phyloP scores from a whole-genome alignment of 1,140 invertebrate species.

The Atta colombica region DNA sequence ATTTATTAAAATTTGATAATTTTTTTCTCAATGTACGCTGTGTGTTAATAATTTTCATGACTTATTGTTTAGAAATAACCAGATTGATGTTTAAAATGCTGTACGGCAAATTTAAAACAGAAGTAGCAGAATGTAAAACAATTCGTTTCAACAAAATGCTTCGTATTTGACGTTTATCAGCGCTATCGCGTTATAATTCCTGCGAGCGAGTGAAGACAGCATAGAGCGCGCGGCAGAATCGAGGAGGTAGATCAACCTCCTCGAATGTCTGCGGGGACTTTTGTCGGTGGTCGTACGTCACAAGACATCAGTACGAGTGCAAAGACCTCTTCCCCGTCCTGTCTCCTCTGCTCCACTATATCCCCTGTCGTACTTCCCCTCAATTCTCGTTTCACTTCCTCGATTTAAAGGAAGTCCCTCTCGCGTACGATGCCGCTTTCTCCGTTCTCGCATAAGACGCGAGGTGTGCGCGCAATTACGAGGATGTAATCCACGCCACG shows the following conservation, averaged over 20 bases:
- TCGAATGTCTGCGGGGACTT: constrained; percentile 42
- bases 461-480: constrained; percentile 71
- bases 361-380: background rate
- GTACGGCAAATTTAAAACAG: background rate
- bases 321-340: constrained; percentile 42
- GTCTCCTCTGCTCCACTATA: background rate
- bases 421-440: background rate
- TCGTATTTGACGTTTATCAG: constrained; percentile 51
- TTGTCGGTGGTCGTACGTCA: constrained; percentile 37
- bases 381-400: constrained; percentile 50
- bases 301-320: constrained; percentile 24
- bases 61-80: background rate
- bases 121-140: constrained; percentile 12
- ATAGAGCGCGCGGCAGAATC: background rate
- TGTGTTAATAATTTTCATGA: background rate
- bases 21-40: no score
- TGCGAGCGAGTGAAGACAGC: background rate
- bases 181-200: constrained; percentile 60
- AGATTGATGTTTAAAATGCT: constrained; percentile 1
- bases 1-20: no score
- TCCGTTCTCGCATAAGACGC: constrained; percentile 25
- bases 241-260: constrained; percentile 19
- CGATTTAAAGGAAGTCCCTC: constrained; percentile 52
- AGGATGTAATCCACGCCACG: constrained; percentile 72
- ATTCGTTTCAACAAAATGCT: constrained; percentile 24